These are phyloP conservation scores for Lytechinus variegatus DNA, from an alignment of 35 echinoderm and acorn worm genomes.

Conservation along the genomic window DNA sequence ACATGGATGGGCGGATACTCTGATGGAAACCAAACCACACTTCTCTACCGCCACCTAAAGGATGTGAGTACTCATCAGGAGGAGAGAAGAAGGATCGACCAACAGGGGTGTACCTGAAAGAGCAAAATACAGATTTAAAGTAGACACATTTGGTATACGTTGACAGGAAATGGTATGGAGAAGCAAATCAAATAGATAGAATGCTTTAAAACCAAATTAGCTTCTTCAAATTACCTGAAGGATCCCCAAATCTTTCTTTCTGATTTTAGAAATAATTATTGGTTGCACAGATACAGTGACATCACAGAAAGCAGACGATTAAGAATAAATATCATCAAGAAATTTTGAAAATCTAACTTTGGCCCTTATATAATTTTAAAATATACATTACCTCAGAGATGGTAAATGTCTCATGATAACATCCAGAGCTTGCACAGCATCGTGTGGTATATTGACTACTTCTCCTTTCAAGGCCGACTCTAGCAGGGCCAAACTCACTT, in stretches of 20 bases:
- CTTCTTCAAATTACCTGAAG: no score
- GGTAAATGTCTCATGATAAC: constrained; percentile 99
- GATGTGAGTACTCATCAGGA: constrained; percentile 91
- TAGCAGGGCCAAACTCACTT: constrained; percentile 81
- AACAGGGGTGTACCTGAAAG: constrained; percentile 90
- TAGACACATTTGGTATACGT: no score
- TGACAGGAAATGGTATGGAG: no score
- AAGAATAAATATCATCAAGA: no score
- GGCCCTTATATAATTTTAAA: no score
- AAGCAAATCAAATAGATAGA: no score
- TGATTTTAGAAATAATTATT: no score
- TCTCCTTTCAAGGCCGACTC: constrained; percentile 87
- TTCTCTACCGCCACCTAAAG: constrained; percentile 95
- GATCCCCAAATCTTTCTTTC: no score
- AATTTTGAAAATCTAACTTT: no score
- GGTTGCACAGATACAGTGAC: no score
- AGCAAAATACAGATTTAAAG: not conserved
- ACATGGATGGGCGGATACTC: constrained; percentile 95
- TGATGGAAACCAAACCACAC: constrained; percentile 99
- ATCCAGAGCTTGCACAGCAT: constrained; percentile 93
- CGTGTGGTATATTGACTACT: constrained; percentile 84
- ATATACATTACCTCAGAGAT: constrained; percentile 95
- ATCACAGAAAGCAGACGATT: no score
- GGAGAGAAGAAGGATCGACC: constrained; percentile 97
- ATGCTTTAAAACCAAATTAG: no score